These are phyloP conservation scores for Tragelaphus buxtoni DNA, from an alignment of 2,113 vertebrate species.

Conservation along the genomic window DNA sequence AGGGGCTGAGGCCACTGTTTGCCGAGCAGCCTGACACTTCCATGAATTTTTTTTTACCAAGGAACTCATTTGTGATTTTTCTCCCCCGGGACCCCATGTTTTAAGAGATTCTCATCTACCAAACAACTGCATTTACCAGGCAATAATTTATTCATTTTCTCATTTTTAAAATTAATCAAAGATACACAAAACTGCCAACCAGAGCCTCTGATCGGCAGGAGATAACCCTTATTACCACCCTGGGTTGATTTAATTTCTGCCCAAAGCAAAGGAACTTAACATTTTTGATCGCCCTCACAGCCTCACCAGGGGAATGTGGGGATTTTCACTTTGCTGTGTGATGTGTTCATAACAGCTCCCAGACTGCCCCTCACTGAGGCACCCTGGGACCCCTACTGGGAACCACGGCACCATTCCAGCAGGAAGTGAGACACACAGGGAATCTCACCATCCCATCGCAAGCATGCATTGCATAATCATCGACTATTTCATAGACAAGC, in stretches of 20 bases:
- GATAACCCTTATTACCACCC: neutral
- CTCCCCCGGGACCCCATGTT: neutral
- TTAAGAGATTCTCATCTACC: conserved; percentile 16
- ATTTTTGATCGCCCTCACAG: neutral
- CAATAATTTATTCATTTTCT: conserved; percentile 53
- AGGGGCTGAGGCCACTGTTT: accelerated
- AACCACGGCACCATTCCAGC: accelerated
- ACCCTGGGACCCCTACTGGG: neutral
- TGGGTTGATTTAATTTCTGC: conserved; percentile 37
- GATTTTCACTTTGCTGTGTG: neutral
- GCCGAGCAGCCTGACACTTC: accelerated
- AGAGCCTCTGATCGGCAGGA: neutral
- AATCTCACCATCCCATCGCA: neutral
- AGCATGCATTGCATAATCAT: neutral
- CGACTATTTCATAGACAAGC: neutral
- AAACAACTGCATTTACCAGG: conserved; percentile 42
- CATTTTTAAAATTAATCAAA: conserved; percentile 42
- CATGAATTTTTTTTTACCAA: neutral
- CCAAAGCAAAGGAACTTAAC: conserved; percentile 33
- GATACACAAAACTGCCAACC: neutral
- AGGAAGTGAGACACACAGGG: neutral
- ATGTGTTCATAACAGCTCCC: neutral
- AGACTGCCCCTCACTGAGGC: neutral
- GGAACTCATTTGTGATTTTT: neutral
- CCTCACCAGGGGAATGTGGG: neutral